Evolutionary conservation across 2,888 invertebrate genomes (phyloP).

Genomic region (Tachystola acroxantha): DNA sequence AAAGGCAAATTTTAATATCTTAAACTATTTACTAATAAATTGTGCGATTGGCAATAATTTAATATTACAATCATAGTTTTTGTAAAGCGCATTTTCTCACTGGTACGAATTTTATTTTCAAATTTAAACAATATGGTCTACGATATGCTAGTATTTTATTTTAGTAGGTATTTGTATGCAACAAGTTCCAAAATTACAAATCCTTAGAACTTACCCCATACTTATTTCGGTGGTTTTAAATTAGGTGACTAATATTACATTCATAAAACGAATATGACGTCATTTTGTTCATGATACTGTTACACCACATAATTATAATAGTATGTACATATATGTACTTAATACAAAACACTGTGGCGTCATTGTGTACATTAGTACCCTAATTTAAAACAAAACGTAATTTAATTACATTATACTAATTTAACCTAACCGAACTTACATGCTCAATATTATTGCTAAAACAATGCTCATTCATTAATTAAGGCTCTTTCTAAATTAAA

Average conservation of each 20-base stretch:
- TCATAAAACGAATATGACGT: no score
- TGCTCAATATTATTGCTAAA: no score
- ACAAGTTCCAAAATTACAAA: background rate
- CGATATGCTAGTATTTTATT: slow-evolving; percentile 48
- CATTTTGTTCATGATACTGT: no score
- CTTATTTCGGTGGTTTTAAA: background rate
- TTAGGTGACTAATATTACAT: background rate
- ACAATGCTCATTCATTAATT: slow-evolving; percentile 1
- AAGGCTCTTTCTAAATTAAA: slow-evolving; percentile 23
- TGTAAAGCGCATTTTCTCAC: slow-evolving; percentile 52
- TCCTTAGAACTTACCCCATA: no score
- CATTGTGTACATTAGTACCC: background rate
- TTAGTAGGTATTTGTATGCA: slow-evolving; percentile 20
- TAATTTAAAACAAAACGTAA: background rate
- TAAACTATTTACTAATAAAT: slow-evolving; percentile 35
- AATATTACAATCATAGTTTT: slow-evolving; percentile 27
- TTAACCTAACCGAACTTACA: slow-evolving; percentile 8
- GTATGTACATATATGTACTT: no score
- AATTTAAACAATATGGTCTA: slow-evolving; percentile 38
- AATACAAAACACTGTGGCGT: no score
- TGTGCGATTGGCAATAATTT: slow-evolving; percentile 58
- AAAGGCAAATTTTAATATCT: slow-evolving; percentile 9
- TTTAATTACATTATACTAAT: background rate
- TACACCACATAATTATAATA: no score
- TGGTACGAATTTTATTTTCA: slow-evolving; percentile 38